Evolutionary conservation across 2,888 invertebrate species (phyloP).

Genomic region (Dryadula phaetusa): DNA sequence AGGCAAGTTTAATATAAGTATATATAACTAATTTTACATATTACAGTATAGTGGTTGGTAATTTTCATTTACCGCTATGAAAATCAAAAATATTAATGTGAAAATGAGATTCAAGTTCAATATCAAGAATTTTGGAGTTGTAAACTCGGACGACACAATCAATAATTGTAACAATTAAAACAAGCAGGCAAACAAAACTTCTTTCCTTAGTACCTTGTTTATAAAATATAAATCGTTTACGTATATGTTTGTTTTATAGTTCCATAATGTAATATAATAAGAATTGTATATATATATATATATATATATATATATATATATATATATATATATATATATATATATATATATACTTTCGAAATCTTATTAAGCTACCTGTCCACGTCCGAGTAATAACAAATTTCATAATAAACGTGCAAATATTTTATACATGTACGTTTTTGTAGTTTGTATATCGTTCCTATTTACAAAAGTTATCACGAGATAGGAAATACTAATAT

Average conservation of each 20-base stretch:
- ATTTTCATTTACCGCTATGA: no score
- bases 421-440: background rate
- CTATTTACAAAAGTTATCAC: slow-evolving; percentile 25
- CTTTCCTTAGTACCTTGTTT: background rate
- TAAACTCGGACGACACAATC: no score
- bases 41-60: no score
- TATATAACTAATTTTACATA: no score
- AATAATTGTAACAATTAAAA: no score
- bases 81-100: no score
- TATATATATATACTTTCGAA: background rate
- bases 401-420: slow-evolving; percentile 9
- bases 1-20: no score
- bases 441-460: slow-evolving; percentile 18
- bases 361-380: background rate
- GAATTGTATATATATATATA: background rate
- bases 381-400: background rate
- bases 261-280: background rate
- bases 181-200: background rate
- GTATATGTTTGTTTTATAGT: slow-evolving; percentile 19
- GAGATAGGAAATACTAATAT: slow-evolving; percentile 28
- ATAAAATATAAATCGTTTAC: background rate
- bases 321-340: background rate
- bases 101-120: no score
- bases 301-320: background rate
- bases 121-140: no score